Base-by-base conservation (phyloP, 2,113 vertebrate species). In the Phocoena sinus region DNA sequence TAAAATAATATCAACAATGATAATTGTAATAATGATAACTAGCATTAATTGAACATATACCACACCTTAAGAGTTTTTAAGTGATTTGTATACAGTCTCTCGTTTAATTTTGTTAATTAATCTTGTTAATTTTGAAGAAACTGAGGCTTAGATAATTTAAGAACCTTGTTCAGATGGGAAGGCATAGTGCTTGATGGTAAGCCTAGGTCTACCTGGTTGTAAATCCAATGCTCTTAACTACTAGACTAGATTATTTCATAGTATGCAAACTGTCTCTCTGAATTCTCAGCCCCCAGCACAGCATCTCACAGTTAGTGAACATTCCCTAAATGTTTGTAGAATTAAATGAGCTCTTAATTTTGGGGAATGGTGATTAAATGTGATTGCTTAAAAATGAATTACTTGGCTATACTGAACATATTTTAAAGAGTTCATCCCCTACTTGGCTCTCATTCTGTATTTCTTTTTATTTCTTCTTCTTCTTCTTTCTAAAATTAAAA, bases 361-460 rank as follows among this genome's bases (percentile, higher is more conserved):
- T 67, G 31, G 58, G 28, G 38, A 89, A 71, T 91, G 21, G 2
- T 67, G 44, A 93, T 53, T 81, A 84, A 95, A 83, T 88, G 58
- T 89, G 76, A 60, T 28, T 95, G 56, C 20, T 91, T 94, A 89
- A 38, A 89, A 85, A 89, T 89, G 53, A 94, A 74, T 47, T 44
- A 81, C n/a, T 90, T 80, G 28, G 13, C 28, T 93, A 58, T 4
- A n/a, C 10, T 60, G 23, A 96, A 12, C 33, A 67, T 67, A 67
- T 83, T 91, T 93, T 38, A 84, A 70, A 94, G n/a, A 88, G 21
- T 76, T 94, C 28, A 76, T 96, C 21, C 2, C 74, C 50, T 65
- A 36, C 9, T 94, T 95, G 25, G 12, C 33, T 74, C 18, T 65
- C 33, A 74, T 38, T 2, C 14, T 81, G 18, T 28, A 44, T 81